Evolutionary conservation across 2,797 vertebrate genomes (phyloP), one percentile per base, ranked within the genome.

Genomic region (Molossus alvarezi): DNA sequence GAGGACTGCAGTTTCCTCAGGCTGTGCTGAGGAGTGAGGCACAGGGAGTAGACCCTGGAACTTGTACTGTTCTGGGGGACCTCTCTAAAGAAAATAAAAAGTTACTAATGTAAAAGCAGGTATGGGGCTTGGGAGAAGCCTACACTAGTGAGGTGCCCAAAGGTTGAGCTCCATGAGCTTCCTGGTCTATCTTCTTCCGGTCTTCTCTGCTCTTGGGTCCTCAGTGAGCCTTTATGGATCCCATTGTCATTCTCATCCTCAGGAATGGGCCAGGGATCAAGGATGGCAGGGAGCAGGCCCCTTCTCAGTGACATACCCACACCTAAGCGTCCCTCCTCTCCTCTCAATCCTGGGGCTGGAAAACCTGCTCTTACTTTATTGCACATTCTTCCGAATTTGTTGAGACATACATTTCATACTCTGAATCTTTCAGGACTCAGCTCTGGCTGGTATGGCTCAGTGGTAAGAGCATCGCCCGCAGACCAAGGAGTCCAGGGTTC

Each of bases 401-500:
- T 9, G 69, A 92, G 48, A 90, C 37, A 90, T 41, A 33, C 41
- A 51, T 72, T 64, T 67, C 77, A 88, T 80, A n/a, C 17, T n/a
- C 57, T 75, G 51, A 84, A 45, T 80, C 15, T 53, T 88, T 64
- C 29, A 77, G 75, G 69, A 25, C 67, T 87, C 83, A 87, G 82
- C 41, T 45, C 41, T 45, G 41, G 41, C 41, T 45, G 41, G 41
- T 45, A 5, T 45, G 41, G 41, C 41, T 45, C 41, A 45, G 41
- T 45, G 41, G 41, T 45, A 3, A 45, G 41, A 45, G 41, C 41
- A 3, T 45, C 6, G 41, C 41, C 41, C 41, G 41, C 41, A 45
- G 41, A 45, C 41, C 41, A 45, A 45, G 41, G 41, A 45, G 41
- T 45, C 41, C 41, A 5, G 41, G 41, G 41, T 45, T 45, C 41